These are phyloP conservation scores for Malurus alboscapulatus DNA, from an alignment of 2,113 vertebrate species.

Conservation along the genomic window DNA sequence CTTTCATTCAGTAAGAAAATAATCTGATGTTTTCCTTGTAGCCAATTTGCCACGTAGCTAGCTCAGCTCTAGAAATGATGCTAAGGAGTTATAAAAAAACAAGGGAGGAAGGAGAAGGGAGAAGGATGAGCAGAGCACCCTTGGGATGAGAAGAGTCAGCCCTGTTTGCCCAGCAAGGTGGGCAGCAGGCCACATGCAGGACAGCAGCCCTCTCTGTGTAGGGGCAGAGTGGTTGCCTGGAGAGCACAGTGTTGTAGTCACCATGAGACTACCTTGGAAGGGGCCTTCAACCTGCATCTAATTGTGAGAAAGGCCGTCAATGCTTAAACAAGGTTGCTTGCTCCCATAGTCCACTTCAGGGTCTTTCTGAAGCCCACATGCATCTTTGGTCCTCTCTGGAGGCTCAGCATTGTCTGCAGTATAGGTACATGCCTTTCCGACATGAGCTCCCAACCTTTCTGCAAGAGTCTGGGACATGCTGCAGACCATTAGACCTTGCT, in stretches of 20 bases:
- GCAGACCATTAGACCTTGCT: neutral
- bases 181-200: neutral
- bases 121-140: neutral
- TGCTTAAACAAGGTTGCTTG: neutral
- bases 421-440: neutral
- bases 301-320: neutral
- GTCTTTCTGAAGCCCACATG: neutral
- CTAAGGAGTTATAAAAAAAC: neutral
- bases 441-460: neutral
- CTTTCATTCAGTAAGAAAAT: neutral
- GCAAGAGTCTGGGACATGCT: rapidly evolving
- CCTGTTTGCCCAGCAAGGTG: neutral
- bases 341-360: neutral
- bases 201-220: rapidly evolving
- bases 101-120: neutral
- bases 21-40: neutral
- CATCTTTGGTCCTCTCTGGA: neutral
- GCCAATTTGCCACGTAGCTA: rapidly evolving
- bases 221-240: neutral
- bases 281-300: neutral
- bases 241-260: neutral
- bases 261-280: neutral
- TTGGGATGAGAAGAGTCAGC: neutral
- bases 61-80: neutral
- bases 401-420: neutral